phyloP scores from a whole-genome alignment of 2,797 vertebrate genomes.

The Triplophysa bombifrons region DNA sequence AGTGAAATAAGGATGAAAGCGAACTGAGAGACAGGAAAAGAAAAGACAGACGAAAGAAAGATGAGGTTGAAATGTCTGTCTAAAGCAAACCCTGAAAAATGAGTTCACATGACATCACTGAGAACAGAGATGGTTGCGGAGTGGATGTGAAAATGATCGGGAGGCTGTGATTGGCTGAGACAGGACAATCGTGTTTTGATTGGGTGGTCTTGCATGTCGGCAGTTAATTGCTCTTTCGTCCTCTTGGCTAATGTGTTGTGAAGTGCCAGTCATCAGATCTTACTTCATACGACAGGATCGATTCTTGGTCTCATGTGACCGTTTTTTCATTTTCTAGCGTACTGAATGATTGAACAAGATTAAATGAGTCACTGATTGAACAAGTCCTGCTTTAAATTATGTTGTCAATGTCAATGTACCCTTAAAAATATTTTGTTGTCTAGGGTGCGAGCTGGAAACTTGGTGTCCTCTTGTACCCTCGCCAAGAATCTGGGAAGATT shows the following conservation, averaged over 20 bases:
- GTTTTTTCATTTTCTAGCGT: constrained; percentile 3
- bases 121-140: not conserved
- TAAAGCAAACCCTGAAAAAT: not conserved
- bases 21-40: not conserved
- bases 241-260: constrained; percentile 28
- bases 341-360: constrained; percentile 33
- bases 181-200: constrained; percentile 12
- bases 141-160: not conserved
- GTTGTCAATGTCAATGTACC: constrained; percentile 22
- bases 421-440: constrained; percentile 11
- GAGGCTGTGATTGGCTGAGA: constrained; percentile 6
- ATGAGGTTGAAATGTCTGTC: constrained; percentile 10
- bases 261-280: constrained; percentile 22
- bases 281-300: constrained; percentile 10
- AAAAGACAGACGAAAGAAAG: constrained; percentile 21
- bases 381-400: constrained; percentile 27
- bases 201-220: not conserved
- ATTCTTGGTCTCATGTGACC: constrained; percentile 32
- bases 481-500: not conserved
- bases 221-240: constrained; percentile 28
- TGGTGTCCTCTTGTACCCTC: constrained; percentile 13
- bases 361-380: constrained; percentile 12
- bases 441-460: not conserved
- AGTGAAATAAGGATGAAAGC: constrained; percentile 9
- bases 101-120: constrained; percentile 3